phyloP scores from a whole-genome alignment of 2,888 invertebrate genomes.

The Dryadula phaetusa region DNA sequence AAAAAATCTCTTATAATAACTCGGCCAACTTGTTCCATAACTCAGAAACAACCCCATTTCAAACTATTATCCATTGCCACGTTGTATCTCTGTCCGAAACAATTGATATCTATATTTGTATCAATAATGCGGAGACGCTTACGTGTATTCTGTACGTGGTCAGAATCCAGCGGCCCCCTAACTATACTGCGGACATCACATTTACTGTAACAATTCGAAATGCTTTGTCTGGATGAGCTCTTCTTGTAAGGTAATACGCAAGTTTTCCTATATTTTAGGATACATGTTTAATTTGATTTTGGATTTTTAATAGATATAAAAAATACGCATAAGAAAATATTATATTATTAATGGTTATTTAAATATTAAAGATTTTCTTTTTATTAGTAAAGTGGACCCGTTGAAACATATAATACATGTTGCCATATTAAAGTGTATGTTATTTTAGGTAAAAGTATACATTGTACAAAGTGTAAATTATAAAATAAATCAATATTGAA shows the following conservation, averaged over 20 bases:
- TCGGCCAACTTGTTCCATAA: constrained; percentile 10
- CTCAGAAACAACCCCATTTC: constrained; percentile 24
- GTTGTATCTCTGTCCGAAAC: constrained; percentile 77
- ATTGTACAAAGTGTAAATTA: no score
- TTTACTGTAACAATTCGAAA: constrained; percentile 67
- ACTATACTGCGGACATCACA: constrained; percentile 56
- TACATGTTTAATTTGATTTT: no score
- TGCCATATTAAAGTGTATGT: no score
- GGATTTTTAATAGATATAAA: no score
- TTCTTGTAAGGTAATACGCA: constrained; percentile 36
- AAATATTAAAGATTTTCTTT: no score
- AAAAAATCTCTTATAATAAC: constrained; percentile 27
- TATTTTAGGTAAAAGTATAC: no score
- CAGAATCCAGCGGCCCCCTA: constrained; percentile 65
- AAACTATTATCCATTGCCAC: constrained; percentile 63
- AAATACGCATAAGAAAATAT: no score
- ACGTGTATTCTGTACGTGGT: constrained; percentile 79
- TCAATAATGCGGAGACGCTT: constrained; percentile 81
- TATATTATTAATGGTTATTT: no score
- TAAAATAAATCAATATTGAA: no score
- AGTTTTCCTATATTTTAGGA: not conserved
- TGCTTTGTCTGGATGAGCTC: constrained; percentile 53
- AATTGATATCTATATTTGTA: constrained; percentile 84
- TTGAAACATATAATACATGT: no score
- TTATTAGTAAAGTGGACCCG: no score